Percentiles rank a stretch among this genome's conserved stretches.
phyloP scores from a whole-genome alignment of 1,140 invertebrate genomes.

The Tribolium madens region DNA sequence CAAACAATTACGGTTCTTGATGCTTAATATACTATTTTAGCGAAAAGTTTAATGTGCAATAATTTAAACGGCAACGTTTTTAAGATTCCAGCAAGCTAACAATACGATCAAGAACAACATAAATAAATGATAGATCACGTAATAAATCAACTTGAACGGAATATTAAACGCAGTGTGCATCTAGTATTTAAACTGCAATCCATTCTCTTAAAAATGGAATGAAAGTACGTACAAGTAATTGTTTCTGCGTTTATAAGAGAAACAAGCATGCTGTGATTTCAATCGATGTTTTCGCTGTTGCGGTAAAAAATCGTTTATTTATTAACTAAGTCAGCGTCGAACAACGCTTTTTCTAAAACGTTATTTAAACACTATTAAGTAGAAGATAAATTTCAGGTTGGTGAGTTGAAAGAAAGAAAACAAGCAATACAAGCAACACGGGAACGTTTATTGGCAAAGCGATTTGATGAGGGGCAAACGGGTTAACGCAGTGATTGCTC shows the following conservation, averaged over 20 bases:
- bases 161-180: neutral
- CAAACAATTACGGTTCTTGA: no score
- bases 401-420: conserved; percentile 2
- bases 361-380: conserved; percentile 40
- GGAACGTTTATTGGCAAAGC: conserved; percentile 20
- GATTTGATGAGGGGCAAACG: conserved; percentile 5
- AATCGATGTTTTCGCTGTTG: neutral
- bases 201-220: neutral
- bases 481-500: conserved; percentile 31
- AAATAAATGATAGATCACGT: neutral
- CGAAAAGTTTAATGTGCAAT: neutral
- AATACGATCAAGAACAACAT: neutral
- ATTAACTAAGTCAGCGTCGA: neutral
- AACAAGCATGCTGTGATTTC: neutral
- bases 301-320: no score
- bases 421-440: neutral
- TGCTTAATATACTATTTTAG: no score
- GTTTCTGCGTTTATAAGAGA: neutral
- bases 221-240: neutral
- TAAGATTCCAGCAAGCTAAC: neutral
- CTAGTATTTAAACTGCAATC: neutral
- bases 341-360: conserved; percentile 42
- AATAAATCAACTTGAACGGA: neutral
- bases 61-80: neutral
- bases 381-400: conserved; percentile 32